Percentiles rank a stretch among this genome's conserved stretches.
Evolutionary conservation across 2,888 invertebrate genomes (phyloP).

Genomic region (Exephanes ischioxanthus): DNA sequence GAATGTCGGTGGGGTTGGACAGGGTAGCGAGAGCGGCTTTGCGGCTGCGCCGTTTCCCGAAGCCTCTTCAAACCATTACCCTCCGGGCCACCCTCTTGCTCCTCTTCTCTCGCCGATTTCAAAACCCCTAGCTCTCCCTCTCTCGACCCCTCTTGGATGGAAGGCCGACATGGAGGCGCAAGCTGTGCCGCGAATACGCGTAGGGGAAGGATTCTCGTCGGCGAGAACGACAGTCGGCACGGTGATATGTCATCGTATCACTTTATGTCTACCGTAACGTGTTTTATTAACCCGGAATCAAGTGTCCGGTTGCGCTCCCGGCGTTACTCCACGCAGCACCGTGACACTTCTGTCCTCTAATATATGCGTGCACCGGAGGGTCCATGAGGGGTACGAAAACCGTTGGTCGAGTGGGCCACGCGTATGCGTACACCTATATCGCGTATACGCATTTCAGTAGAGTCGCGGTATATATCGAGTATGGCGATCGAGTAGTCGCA

Average conservation of each 20-base stretch:
- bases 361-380: neutral
- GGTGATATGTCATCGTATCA: constrained; percentile 78
- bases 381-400: neutral
- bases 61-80: constrained; percentile 78
- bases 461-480: constrained; percentile 15
- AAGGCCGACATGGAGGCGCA: constrained; percentile 26
- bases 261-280: constrained; percentile 78
- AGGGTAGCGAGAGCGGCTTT: constrained; percentile 74
- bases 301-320: constrained; percentile 63
- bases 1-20: constrained; percentile 67
- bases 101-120: constrained; percentile 59
- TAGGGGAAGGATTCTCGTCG: constrained; percentile 1
- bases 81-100: constrained; percentile 50
- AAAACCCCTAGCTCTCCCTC: constrained; percentile 14
- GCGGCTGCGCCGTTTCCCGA: constrained; percentile 79
- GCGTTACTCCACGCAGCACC: neutral
- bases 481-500: constrained; percentile 6
- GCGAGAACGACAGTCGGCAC: constrained; percentile 25
- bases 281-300: constrained; percentile 81
- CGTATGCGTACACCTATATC: neutral
- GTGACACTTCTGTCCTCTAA: neutral
- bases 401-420: neutral
- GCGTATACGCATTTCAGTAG: neutral
- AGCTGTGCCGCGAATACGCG: constrained; percentile 16
- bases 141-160: constrained; percentile 8